phyloP scores from a whole-genome alignment of 1,140 invertebrate species.

The Sycobia sp. region DNA sequence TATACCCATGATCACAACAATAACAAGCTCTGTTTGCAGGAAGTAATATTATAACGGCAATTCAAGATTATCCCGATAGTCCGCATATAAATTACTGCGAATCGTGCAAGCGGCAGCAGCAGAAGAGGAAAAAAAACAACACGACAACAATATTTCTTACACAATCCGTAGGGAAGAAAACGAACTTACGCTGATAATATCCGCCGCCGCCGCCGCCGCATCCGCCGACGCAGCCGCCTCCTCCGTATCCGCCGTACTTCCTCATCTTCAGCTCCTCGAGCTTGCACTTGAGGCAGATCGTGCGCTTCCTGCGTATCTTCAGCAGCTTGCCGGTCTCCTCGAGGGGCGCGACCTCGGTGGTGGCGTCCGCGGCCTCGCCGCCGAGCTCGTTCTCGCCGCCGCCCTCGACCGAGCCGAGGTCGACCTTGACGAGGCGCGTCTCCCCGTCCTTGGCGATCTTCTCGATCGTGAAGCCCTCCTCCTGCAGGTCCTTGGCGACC shows the following conservation, averaged over 20 bases:
- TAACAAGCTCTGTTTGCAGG: too few relatives aligned
- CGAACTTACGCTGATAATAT: constrained; percentile 7
- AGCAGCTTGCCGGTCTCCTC: constrained; percentile 33
- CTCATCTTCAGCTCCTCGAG: constrained; percentile 29
- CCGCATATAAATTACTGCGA: too few relatives aligned
- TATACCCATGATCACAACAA: too few relatives aligned
- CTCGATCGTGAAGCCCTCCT: constrained; percentile 50
- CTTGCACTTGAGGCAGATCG: constrained; percentile 44
- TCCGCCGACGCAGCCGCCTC: constrained; percentile 31
- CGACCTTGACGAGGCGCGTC: constrained; percentile 45
- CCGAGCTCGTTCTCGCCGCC: constrained; percentile 12
- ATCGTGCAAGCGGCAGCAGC: too few relatives aligned
- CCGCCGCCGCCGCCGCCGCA: constrained; percentile 10
- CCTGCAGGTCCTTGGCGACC: constrained; percentile 49
- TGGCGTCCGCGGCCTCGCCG: not conserved
- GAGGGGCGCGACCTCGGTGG: constrained; percentile 19
- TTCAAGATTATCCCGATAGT: too few relatives aligned
- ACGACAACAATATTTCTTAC: too few relatives aligned
- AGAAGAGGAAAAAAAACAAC: too few relatives aligned
- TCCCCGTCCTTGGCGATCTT: constrained; percentile 45
- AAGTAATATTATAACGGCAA: too few relatives aligned
- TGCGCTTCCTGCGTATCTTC: constrained; percentile 48
- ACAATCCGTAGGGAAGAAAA: too few relatives aligned
- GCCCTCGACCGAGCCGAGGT: constrained; percentile 45
- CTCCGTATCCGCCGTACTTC: constrained; percentile 7